A percentile compares a stretch with the other conserved stretches of the same genome.
Evolutionary conservation across 37 sponge, comb jelly and placozoan species (phyloP).

Genomic region (Petrosia ficiformis): DNA sequence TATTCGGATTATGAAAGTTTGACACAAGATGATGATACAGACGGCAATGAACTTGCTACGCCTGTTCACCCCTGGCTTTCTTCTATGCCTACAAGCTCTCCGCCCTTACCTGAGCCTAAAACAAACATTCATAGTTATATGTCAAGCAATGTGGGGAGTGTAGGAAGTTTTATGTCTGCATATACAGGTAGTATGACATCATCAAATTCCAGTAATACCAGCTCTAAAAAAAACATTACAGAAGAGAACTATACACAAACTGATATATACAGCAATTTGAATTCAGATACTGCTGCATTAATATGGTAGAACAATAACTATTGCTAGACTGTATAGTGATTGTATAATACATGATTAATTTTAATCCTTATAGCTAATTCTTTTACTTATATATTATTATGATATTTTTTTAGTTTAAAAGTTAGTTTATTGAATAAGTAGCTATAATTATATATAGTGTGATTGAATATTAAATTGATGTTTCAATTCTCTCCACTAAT

Average conservation of each 20-base stretch:
- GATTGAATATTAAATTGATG: too few species aligned
- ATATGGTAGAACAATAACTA: too few species aligned
- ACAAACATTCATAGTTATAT: background rate
- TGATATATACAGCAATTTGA: constrained; percentile 25
- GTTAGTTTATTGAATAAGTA: too few species aligned
- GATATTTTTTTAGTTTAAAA: too few species aligned
- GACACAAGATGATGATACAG: background rate
- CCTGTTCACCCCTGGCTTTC: constrained; percentile 24
- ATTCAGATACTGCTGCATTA: constrained; percentile 50
- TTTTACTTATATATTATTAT: too few species aligned
- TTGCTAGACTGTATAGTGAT: too few species aligned
- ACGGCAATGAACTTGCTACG: background rate
- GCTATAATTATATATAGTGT: too few species aligned
- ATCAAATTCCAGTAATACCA: background rate
- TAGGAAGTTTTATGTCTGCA: background rate
- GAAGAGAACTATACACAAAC: too few species aligned
- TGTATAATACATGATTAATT: too few species aligned
- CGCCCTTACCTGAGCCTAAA: background rate
- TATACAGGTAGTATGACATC: background rate
- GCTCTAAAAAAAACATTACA: background rate
- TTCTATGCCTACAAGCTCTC: background rate
- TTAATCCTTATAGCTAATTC: too few species aligned
- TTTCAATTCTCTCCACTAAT: too few species aligned
- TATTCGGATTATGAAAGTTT: constrained; percentile 66
- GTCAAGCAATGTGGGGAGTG: background rate